A percentile compares a stretch with the other conserved stretches of the same genome.
Evolutionary conservation across 2,888 invertebrate genomes (phyloP).

Genomic region (Pheosia tremula): DNA sequence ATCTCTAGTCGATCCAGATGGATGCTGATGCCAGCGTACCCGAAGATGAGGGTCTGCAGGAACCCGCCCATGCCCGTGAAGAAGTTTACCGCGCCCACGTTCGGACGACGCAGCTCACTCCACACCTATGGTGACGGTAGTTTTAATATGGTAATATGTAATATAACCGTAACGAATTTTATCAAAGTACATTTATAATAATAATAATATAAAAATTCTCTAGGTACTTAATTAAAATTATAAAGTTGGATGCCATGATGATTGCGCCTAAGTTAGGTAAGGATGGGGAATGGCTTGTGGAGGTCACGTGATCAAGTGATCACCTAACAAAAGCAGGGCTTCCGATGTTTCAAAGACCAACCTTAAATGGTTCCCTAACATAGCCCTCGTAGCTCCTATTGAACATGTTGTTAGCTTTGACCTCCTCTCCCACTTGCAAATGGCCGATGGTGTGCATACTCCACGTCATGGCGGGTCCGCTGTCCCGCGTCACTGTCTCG

Average conservation of each 20-base stretch:
- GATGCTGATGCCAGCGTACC: conserved; percentile 83
- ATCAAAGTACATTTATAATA: no score
- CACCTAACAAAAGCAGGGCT: no score
- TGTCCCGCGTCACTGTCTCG: conserved; percentile 78
- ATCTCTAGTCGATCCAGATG: conserved; percentile 75
- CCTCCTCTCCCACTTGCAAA: conserved; percentile 65
- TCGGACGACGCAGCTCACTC: conserved; percentile 82
- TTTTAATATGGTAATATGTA: background rate
- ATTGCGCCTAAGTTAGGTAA: no score
- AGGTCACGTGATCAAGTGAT: no score
- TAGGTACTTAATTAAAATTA: no score
- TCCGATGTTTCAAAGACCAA: conserved; percentile 31
- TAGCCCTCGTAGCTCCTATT: conserved; percentile 80
- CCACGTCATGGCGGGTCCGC: conserved; percentile 87
- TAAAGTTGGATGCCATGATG: no score
- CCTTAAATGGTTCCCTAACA: conserved; percentile 85
- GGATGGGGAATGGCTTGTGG: no score
- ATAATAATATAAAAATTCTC: no score
- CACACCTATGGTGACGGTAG: conserved; percentile 73
- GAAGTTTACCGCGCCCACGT: conserved; percentile 83
- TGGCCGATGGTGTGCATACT: conserved; percentile 86
- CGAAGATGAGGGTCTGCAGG: conserved; percentile 83
- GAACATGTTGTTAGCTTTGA: conserved; percentile 74
- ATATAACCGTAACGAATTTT: no score
- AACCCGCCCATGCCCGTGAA: conserved; percentile 86